These are phyloP conservation scores for Dolichoris vasculosae DNA, from an alignment of 1,140 invertebrate genomes.

Conservation along the genomic window DNA sequence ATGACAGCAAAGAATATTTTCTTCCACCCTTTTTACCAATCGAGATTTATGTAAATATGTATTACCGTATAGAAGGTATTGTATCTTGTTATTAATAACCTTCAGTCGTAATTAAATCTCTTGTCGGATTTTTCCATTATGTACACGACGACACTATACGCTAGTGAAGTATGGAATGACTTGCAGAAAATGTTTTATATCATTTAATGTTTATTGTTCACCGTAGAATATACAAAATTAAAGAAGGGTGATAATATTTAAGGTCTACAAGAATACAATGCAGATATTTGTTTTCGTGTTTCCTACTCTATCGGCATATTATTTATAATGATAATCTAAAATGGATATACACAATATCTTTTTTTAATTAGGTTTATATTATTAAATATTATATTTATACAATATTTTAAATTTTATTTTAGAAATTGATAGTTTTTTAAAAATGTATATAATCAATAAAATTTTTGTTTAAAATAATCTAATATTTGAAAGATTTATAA, in stretches of 20 bases:
- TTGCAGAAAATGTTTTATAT: background rate
- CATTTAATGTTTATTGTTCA: background rate
- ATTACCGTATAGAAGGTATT: background rate
- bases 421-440: too few species aligned
- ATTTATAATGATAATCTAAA: too few species aligned
- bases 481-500: too few species aligned
- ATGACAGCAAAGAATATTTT: slow-evolving; percentile 61
- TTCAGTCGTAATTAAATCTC: background rate
- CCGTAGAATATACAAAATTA: background rate
- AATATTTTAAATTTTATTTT: too few species aligned
- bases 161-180: background rate
- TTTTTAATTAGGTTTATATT: too few species aligned
- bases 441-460: too few species aligned
- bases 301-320: too few species aligned
- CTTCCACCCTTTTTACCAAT: background rate
- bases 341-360: too few species aligned
- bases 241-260: background rate
- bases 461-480: too few species aligned
- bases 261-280: too few species aligned
- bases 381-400: too few species aligned
- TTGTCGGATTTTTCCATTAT: background rate
- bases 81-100: background rate
- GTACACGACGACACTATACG: background rate
- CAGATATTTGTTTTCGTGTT: too few species aligned
- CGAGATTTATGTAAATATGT: background rate